A percentile compares a stretch with the other conserved stretches of the same genome.
Conservation (phyloP, 2,113 vertebrate species). For the Nibea coibor region DNA sequence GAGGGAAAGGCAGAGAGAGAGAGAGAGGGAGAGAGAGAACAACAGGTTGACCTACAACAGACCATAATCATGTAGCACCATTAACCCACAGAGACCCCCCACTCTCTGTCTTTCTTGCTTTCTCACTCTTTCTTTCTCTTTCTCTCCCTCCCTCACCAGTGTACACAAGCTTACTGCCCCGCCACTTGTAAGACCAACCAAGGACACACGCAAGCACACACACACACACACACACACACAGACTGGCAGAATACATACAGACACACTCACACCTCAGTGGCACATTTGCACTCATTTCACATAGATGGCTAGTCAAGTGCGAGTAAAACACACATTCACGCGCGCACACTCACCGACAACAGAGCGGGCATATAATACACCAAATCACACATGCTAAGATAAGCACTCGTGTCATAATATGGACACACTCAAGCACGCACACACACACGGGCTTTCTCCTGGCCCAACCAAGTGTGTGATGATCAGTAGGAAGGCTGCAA, state of each 20-base stretch:
- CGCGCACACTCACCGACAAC: constrained; percentile 54
- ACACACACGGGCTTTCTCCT: constrained; percentile 79
- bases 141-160: constrained; percentile 57
- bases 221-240: constrained; percentile 39
- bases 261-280: constrained; percentile 58
- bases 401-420: constrained; percentile 71
- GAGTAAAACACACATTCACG: constrained; percentile 73
- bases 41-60: constrained; percentile 98
- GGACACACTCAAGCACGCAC: constrained; percentile 60
- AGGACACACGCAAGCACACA: constrained; percentile 46
- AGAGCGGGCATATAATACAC: constrained; percentile 61
- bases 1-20: constrained; percentile 90
- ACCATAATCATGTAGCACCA: constrained; percentile 90
- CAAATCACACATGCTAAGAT: constrained; percentile 75
- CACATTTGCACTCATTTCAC: constrained; percentile 70
- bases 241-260: constrained; percentile 34
- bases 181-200: constrained; percentile 68
- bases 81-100: constrained; percentile 75
- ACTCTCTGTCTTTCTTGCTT: constrained; percentile 62
- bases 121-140: constrained; percentile 63
- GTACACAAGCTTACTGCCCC: constrained; percentile 64
- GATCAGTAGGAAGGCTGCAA: constrained; percentile 83
- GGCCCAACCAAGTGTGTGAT: constrained; percentile 88
- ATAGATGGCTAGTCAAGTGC: constrained; percentile 75
- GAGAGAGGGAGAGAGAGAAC: constrained; percentile 78